A percentile compares a stretch with the other conserved stretches of the same genome.
Evolutionary conservation across 2,888 invertebrate species (phyloP).

Genomic region (Mesorhabditis belari): DNA sequence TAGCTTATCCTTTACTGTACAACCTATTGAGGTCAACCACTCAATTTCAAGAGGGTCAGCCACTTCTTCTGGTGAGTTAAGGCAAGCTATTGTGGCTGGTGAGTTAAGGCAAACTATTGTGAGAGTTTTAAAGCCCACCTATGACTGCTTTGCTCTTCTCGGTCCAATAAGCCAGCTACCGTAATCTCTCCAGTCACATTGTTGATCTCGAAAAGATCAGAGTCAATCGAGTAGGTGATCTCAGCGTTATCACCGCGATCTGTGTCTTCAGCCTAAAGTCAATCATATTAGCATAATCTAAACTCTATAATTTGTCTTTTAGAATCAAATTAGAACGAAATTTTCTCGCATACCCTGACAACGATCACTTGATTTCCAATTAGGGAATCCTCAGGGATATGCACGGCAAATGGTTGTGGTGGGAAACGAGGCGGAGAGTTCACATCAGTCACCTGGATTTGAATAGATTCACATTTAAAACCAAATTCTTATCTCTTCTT

Average conservation of each 20-base stretch:
- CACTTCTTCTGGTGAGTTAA: no score
- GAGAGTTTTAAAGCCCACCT: no score
- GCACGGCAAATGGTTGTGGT: slow-evolving; percentile 39
- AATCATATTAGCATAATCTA: background rate
- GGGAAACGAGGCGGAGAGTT: slow-evolving; percentile 46
- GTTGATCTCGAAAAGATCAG: slow-evolving; percentile 73
- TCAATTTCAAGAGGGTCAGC: no score
- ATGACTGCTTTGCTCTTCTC: slow-evolving; percentile 65
- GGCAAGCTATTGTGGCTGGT: no score
- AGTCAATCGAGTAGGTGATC: slow-evolving; percentile 58
- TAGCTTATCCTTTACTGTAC: no score
- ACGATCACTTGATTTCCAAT: slow-evolving; percentile 73
- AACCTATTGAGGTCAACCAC: no score
- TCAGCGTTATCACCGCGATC: slow-evolving; percentile 88
- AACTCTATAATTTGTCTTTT: background rate
- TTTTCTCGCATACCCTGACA: slow-evolving; percentile 63
- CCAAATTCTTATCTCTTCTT: no score
- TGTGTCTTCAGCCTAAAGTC: slow-evolving; percentile 68
- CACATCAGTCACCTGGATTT: slow-evolving; percentile 57
- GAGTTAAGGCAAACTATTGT: no score
- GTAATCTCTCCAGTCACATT: slow-evolving; percentile 85
- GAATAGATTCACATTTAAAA: background rate
- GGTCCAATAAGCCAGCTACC: slow-evolving; percentile 68
- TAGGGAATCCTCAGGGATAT: slow-evolving; percentile 77
- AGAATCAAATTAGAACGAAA: background rate